Evolutionary conservation across 2,797 vertebrate genomes (phyloP), one percentile per base, ranked within the genome.

Genomic region (Periparus ater): DNA sequence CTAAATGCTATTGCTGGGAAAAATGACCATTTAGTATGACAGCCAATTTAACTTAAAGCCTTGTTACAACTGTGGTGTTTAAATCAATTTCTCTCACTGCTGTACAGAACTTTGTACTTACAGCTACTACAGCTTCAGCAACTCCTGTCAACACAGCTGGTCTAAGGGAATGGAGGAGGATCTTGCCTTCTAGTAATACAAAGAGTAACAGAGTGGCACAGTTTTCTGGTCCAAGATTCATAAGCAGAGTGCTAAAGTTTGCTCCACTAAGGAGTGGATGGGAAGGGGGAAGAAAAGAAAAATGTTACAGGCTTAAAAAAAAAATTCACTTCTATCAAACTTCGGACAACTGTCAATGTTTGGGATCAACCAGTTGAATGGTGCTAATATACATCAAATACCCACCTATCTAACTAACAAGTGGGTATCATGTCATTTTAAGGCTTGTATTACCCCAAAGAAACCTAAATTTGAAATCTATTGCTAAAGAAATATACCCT

Each of bases 81-180:
- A 26, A 80, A 66, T 7, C 3, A 10, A 77, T 44, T 76, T 90
- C 16, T 65, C 57, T 80, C 40, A 62, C 21, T 65, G 25, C 73
- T 51, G 27, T 50, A 85, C 23, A 68, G 34, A 95, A 91, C 14
- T 66, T 87, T 58, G 55, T 95, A 98, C 99, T 99, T 97, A 99
- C 99, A 96, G 99, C 98, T 90, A 99, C 99, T 71, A 99, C 99
- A 29, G 99, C 99, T 98, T 99, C 99, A 13, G 99, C 99, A 87
- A 99, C 98, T 82, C 99, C 99, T 18, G 99, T 99, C 95, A 99
- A 97, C 86, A 99, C 99, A 45, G 98, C 99, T 19, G 99, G 99
- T 88, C 99, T 97, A 50, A 99, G 98, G 23, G 99, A 99, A 97
- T 99, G 99, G 60, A 99, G 98, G 83, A 99, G 98, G 95, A 99